Percentiles rank a stretch among this genome's conserved stretches.
These are phyloP conservation scores for Sebastes matsubarae DNA, from an alignment of 2,797 vertebrate genomes.

Conservation along the genomic window DNA sequence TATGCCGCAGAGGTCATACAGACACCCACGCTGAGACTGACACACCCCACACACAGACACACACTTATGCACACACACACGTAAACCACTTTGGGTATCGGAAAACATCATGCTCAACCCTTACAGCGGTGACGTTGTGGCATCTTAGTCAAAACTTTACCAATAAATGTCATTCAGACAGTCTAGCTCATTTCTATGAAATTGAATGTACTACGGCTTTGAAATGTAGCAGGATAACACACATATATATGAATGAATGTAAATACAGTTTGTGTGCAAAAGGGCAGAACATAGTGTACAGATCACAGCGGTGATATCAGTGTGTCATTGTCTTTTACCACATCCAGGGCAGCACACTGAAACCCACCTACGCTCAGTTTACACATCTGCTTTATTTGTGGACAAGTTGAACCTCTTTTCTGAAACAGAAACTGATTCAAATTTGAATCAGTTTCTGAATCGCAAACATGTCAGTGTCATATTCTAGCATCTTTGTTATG, in stretches of 20 bases:
- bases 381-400: slow-evolving; percentile 28
- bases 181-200: not conserved
- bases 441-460: too few species aligned
- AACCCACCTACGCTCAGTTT: slow-evolving; percentile 22
- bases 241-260: not conserved
- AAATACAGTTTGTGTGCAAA: not conserved
- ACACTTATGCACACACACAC: not conserved
- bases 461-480: too few species aligned
- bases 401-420: not conserved
- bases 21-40: not conserved
- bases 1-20: slow-evolving; percentile 26
- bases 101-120: slow-evolving; percentile 46
- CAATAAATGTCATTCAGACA: slow-evolving; percentile 3
- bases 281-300: not conserved
- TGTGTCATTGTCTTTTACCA: slow-evolving; percentile 6
- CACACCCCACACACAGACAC: not conserved
- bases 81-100: slow-evolving; percentile 19
- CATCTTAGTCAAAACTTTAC: slow-evolving; percentile 21
- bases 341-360: slow-evolving; percentile 31
- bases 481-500: not conserved
- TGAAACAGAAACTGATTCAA: not conserved
- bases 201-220: not conserved
- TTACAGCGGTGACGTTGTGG: slow-evolving; percentile 15
- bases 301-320: slow-evolving; percentile 23
- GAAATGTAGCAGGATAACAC: not conserved